These are phyloP conservation scores for Rhegmatorhina hoffmannsi DNA, from an alignment of 2,113 vertebrate genomes.

Conservation along the genomic window DNA sequence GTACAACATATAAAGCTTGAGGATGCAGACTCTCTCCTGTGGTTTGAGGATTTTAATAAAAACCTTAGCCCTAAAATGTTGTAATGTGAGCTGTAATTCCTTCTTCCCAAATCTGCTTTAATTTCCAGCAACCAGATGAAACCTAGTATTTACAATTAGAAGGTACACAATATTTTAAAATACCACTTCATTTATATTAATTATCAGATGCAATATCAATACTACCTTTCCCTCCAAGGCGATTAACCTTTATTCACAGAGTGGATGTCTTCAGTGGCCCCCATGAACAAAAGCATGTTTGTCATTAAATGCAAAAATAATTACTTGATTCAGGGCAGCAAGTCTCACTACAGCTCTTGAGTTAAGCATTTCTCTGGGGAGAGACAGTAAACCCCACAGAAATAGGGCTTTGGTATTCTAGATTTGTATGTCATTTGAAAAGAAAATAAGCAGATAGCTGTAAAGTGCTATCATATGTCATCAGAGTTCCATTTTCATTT, in stretches of 20 bases:
- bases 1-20: neutral
- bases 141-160: neutral
- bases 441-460: neutral
- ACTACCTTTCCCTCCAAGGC: neutral
- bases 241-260: conserved; percentile 32
- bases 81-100: neutral
- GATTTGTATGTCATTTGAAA: neutral
- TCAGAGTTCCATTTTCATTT: neutral
- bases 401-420: neutral
- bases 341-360: neutral
- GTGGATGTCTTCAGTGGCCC: neutral
- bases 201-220: conserved; percentile 1
- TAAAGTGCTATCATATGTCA: neutral
- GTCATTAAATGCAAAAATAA: conserved; percentile 41
- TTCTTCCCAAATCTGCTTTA: neutral
- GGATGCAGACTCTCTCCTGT: neutral
- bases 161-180: neutral
- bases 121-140: neutral
- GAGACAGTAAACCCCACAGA: neutral
- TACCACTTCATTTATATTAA: neutral
- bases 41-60: neutral
- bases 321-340: conserved; percentile 21
- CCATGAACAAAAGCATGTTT: conserved; percentile 4
- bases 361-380: neutral
- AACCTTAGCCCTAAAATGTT: neutral